phyloP scores from a whole-genome alignment of 2,888 invertebrate genomes.

The Theretra japonica region DNA sequence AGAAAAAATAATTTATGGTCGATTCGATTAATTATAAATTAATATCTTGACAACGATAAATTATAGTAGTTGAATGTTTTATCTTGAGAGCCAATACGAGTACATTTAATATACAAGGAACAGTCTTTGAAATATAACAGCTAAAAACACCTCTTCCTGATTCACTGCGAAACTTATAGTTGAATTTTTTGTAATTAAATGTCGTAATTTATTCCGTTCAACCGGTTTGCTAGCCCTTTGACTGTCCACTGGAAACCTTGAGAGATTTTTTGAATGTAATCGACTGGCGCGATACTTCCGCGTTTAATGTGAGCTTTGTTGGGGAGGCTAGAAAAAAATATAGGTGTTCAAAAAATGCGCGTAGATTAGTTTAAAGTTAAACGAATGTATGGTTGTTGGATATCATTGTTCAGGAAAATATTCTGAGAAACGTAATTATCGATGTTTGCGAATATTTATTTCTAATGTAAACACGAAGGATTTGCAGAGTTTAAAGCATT shows the following conservation, averaged over 20 bases:
- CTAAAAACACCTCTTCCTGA: slow-evolving; percentile 29
- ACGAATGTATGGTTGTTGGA: too few species aligned
- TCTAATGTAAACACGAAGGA: too few species aligned
- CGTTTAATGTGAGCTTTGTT: slow-evolving; percentile 36
- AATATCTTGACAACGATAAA: background rate
- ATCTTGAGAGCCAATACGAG: background rate
- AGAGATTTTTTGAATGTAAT: slow-evolving; percentile 41
- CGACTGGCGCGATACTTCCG: slow-evolving; percentile 44
- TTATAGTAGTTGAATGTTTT: background rate
- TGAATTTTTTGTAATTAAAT: slow-evolving; percentile 28
- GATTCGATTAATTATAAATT: too few species aligned
- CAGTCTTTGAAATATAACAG: slow-evolving; percentile 29
- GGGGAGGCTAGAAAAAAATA: slow-evolving; percentile 15
- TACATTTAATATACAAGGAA: slow-evolving; percentile 35
- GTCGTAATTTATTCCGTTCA: slow-evolving; percentile 29
- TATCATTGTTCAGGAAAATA: too few species aligned
- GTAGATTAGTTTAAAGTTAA: too few species aligned
- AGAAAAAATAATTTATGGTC: too few species aligned
- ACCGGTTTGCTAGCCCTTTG: slow-evolving; percentile 54
- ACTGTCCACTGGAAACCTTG: slow-evolving; percentile 47
- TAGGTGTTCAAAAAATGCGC: background rate
- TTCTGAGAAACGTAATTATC: too few species aligned
- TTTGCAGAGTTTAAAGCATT: too few species aligned
- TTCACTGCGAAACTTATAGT: slow-evolving; percentile 26
- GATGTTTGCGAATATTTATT: too few species aligned